Conservation (phyloP, 2,888 invertebrate genomes). For the Melanostoma mellinum region DNA sequence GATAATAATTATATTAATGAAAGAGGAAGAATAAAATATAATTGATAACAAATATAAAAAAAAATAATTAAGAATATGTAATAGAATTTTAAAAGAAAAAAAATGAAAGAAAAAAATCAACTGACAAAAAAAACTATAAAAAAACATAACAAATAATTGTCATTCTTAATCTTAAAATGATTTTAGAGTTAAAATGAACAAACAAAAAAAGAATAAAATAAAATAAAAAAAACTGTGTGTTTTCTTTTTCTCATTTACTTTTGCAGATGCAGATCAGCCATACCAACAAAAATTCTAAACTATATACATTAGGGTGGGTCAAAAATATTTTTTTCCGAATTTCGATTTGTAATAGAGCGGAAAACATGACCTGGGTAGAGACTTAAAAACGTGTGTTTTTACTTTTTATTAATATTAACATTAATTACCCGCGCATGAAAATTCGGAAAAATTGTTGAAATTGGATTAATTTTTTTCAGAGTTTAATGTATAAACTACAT, state of each 20-base stretch:
- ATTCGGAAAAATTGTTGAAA: too few relatives aligned
- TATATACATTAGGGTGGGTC: too few relatives aligned
- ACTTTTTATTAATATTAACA: too few relatives aligned
- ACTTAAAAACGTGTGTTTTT: too few relatives aligned
- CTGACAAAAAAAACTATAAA: constrained; percentile 70
- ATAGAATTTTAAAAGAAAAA: constrained; percentile 70
- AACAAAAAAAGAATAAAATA: constrained; percentile 70
- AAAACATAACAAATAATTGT: constrained; percentile 73
- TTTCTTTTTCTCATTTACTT: constrained; percentile 9
- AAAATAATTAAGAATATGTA: constrained; percentile 69
- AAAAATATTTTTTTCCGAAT: too few relatives aligned
- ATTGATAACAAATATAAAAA: constrained; percentile 42
- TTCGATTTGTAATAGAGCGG: too few relatives aligned
- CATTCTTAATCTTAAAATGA: constrained; percentile 75
- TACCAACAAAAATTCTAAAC: too few relatives aligned
- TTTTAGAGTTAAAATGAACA: constrained; percentile 74
- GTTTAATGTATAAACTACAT: too few relatives aligned
- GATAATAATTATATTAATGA: constrained; percentile 65
- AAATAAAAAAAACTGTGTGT: constrained; percentile 46
- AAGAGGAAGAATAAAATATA: constrained; percentile 44
- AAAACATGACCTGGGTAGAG: too few relatives aligned
- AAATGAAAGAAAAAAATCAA: constrained; percentile 48
- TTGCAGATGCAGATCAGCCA: too few relatives aligned
- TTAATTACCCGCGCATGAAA: too few relatives aligned
- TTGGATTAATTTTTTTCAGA: too few relatives aligned